A percentile compares a stretch with the other conserved stretches of the same genome.
Conservation (phyloP, 2,888 invertebrate genomes). For the Ochropleura plecta region DNA sequence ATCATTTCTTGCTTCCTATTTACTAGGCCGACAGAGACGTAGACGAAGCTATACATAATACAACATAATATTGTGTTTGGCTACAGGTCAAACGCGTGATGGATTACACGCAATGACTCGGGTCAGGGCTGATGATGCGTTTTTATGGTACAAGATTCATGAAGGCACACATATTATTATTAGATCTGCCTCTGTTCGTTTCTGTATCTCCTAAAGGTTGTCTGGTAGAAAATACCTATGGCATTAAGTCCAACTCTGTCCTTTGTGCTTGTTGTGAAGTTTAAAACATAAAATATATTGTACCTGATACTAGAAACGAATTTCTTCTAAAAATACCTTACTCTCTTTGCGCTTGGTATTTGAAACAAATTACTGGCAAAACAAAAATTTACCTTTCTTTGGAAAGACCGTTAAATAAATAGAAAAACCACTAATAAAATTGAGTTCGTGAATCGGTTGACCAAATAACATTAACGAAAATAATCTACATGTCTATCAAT, state of each 20-base stretch:
- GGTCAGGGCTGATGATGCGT: conserved; percentile 33
- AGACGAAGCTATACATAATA: conserved; percentile 49
- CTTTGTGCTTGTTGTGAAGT: too few relatives aligned
- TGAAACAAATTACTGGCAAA: too few relatives aligned
- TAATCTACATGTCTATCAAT: neutral
- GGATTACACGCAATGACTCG: conserved; percentile 53
- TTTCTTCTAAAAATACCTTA: too few relatives aligned
- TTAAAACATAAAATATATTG: neutral
- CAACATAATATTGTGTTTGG: conserved; percentile 40
- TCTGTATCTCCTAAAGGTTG: too few relatives aligned
- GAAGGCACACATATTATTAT: conserved; percentile 4
- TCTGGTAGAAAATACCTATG: too few relatives aligned
- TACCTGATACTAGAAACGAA: neutral
- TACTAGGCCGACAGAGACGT: conserved; percentile 27
- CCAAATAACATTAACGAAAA: neutral
- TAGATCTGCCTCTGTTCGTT: too few relatives aligned
- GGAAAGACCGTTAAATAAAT: too few relatives aligned
- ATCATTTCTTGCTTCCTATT: conserved; percentile 41
- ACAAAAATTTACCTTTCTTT: too few relatives aligned
- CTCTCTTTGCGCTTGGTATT: too few relatives aligned
- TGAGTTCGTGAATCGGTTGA: neutral
- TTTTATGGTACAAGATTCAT: conserved; percentile 32
- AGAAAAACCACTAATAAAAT: neutral
- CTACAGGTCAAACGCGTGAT: conserved; percentile 61
- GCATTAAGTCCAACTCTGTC: too few relatives aligned